phyloP scores from a whole-genome alignment of 2,113 vertebrate genomes.

The Gobius niger region DNA sequence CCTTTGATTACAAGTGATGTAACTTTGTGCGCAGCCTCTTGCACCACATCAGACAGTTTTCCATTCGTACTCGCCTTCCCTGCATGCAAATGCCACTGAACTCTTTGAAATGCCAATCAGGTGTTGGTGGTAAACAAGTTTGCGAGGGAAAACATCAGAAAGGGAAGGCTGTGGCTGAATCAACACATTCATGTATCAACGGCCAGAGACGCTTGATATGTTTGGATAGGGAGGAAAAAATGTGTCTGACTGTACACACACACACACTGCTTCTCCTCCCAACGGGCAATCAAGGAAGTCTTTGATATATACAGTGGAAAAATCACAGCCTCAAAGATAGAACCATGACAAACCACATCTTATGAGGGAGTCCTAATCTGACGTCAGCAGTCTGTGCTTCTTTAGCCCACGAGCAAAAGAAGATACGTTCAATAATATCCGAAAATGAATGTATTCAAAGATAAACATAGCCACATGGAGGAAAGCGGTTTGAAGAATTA shows the following conservation, averaged over 20 bases:
- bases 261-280: slow-evolving; percentile 48
- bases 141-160: slow-evolving; percentile 46
- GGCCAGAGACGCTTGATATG: slow-evolving; percentile 36
- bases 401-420: neutral
- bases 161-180: slow-evolving; percentile 56
- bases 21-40: slow-evolving; percentile 1
- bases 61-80: slow-evolving; percentile 29
- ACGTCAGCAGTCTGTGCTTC: slow-evolving; percentile 8
- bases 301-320: slow-evolving; percentile 61
- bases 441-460: neutral
- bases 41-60: slow-evolving; percentile 32
- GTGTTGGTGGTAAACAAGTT: slow-evolving; percentile 59
- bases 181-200: slow-evolving; percentile 66
- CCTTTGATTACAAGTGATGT: slow-evolving; percentile 25
- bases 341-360: slow-evolving; percentile 30
- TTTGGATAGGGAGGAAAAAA: slow-evolving; percentile 60
- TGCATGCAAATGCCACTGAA: slow-evolving; percentile 53
- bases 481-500: slow-evolving; percentile 17
- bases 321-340: slow-evolving; percentile 45
- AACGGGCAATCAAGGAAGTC: slow-evolving; percentile 65
- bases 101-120: slow-evolving; percentile 44
- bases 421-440: slow-evolving; percentile 9
- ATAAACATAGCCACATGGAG: slow-evolving; percentile 1
- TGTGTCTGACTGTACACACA: slow-evolving; percentile 61
- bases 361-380: slow-evolving; percentile 16